These are phyloP conservation scores for Bhutanitis thaidina DNA, from an alignment of 2,888 invertebrate genomes.

Conservation along the genomic window DNA sequence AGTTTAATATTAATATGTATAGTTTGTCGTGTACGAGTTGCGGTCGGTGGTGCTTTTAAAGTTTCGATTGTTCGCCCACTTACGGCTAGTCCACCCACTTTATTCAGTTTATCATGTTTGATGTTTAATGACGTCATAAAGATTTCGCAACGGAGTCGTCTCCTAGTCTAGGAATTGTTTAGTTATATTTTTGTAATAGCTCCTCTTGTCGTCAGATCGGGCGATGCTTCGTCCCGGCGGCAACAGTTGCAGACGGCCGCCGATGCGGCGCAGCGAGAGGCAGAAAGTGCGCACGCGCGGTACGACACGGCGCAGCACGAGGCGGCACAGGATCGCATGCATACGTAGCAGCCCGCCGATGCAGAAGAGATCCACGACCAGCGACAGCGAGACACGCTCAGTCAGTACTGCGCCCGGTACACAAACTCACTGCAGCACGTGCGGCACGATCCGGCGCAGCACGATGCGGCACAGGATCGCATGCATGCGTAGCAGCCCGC, in stretches of 20 bases:
- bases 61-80: too few species aligned
- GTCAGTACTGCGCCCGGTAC: slow-evolving; percentile 27
- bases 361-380: slow-evolving; percentile 32
- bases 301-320: slow-evolving; percentile 57
- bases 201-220: slow-evolving; percentile 33
- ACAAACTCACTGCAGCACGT: neutral
- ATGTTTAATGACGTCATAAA: too few species aligned
- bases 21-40: too few species aligned
- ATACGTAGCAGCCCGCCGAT: slow-evolving; percentile 39
- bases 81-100: too few species aligned
- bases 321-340: slow-evolving; percentile 51
- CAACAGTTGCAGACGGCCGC: slow-evolving; percentile 34
- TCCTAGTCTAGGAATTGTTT: too few species aligned
- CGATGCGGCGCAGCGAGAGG: slow-evolving; percentile 32
- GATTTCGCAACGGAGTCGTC: too few species aligned
- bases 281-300: slow-evolving; percentile 44
- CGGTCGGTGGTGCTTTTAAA: too few species aligned
- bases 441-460: slow-evolving; percentile 12
- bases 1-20: too few species aligned
- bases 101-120: too few species aligned
- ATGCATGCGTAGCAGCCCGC: slow-evolving; percentile 37
- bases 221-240: slow-evolving; percentile 38
- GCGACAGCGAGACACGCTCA: slow-evolving; percentile 34
- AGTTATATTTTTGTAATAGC: too few species aligned
- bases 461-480: slow-evolving; percentile 56